Conservation (phyloP, 1,140 invertebrate species). For the Luehdorfia chinensis region DNA sequence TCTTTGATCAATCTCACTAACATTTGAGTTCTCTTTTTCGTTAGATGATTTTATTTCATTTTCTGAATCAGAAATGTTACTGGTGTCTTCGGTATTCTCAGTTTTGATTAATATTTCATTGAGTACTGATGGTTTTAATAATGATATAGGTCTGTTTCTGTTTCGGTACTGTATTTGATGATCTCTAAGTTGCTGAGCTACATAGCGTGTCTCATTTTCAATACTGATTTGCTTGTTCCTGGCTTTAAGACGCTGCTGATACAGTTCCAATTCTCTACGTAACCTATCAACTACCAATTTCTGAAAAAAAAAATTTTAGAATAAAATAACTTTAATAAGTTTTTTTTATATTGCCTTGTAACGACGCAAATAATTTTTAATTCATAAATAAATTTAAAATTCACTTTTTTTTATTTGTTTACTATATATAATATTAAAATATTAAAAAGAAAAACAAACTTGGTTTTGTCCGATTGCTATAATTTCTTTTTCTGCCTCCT, state of each 20-base stretch:
- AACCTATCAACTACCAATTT: conserved; percentile 70
- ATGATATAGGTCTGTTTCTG: conserved; percentile 57
- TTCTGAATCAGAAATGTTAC: conserved; percentile 58
- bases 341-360: too few species aligned
- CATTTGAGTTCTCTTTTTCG: conserved; percentile 56
- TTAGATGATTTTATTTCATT: conserved; percentile 47
- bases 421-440: too few species aligned
- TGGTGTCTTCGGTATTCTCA: conserved; percentile 51
- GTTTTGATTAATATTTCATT: conserved; percentile 70
- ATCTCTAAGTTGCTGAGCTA: conserved; percentile 71
- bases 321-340: too few species aligned
- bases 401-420: too few species aligned
- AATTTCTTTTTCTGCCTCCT: conserved; percentile 77
- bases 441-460: conserved; percentile 51
- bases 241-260: conserved; percentile 66
- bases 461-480: conserved; percentile 75
- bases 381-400: too few species aligned
- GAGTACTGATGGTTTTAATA: conserved; percentile 70
- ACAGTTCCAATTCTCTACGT: conserved; percentile 63
- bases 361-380: too few species aligned
- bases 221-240: conserved; percentile 65
- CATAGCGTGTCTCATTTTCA: conserved; percentile 68
- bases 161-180: conserved; percentile 63
- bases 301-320: conserved; percentile 41
- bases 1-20: conserved; percentile 42